Conservation (phyloP, 2,888 invertebrate species). For the Polymixis flavicincta region DNA sequence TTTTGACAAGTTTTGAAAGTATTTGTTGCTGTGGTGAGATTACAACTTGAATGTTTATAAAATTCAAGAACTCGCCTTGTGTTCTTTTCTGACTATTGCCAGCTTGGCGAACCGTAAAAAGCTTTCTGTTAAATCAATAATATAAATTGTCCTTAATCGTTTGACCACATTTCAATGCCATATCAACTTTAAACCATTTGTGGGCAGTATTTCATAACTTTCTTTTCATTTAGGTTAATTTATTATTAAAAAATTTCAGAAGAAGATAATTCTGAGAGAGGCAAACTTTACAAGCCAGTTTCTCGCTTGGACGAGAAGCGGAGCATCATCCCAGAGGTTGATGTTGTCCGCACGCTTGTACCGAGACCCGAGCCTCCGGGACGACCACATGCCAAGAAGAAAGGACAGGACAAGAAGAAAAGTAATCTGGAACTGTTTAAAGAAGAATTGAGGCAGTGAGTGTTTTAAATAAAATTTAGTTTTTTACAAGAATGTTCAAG, state of each 20-base stretch:
- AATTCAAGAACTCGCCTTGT: no score
- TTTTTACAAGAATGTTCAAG: no score
- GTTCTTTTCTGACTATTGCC: neutral
- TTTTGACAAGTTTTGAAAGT: neutral
- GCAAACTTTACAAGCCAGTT: constrained; percentile 97
- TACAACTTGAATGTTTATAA: neutral
- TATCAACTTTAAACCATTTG: neutral
- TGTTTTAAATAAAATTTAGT: constrained; percentile 26
- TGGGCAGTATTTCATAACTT: neutral
- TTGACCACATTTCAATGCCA: neutral
- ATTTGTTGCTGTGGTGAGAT: neutral
- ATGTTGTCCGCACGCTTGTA: constrained; percentile 89
- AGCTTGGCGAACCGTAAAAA: neutral
- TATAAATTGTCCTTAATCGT: no score
- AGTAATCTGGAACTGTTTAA: constrained; percentile 99
- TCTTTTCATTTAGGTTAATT: neutral
- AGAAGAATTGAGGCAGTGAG: constrained; percentile 98
- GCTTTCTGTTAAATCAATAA: neutral
- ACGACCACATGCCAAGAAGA: constrained; percentile 77
- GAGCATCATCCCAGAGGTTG: constrained; percentile 74
- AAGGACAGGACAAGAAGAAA: constrained; percentile 95
- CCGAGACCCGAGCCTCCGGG: constrained; percentile 84
- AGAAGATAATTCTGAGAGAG: constrained; percentile 97
- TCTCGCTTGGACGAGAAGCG: constrained; percentile 92
- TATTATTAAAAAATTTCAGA: constrained; percentile 84